Conservation (phyloP, 1,140 invertebrate genomes). For the Mya arenaria region DNA sequence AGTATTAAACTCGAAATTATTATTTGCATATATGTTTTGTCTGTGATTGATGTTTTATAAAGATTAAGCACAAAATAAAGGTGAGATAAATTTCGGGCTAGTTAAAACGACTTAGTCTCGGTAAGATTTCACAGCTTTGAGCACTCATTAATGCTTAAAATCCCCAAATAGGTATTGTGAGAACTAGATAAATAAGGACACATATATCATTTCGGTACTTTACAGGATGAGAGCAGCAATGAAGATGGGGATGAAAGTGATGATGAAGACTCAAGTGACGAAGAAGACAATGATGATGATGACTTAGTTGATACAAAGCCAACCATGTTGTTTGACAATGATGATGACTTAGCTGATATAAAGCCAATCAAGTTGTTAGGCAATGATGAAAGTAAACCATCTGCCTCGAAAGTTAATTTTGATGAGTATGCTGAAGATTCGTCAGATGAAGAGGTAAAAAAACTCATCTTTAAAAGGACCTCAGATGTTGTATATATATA, state of each 20-base stretch:
- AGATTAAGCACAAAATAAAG: neutral
- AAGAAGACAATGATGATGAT: neutral
- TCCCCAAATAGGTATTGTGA: neutral
- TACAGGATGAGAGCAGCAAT: slow-evolving; percentile 47
- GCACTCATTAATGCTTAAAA: neutral
- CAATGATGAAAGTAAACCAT: slow-evolving; percentile 6
- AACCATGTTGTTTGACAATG: neutral
- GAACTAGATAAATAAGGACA: slow-evolving; percentile 6
- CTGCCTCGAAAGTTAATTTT: neutral
- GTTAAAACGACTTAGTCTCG: neutral
- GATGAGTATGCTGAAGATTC: slow-evolving; percentile 90
- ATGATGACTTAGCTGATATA: neutral
- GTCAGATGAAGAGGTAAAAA: slow-evolving; percentile 91
- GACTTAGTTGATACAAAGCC: neutral
- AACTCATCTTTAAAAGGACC: neutral
- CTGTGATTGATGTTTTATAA: too few relatives aligned
- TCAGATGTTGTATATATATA: neutral
- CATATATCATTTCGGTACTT: neutral
- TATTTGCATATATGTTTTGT: too few relatives aligned
- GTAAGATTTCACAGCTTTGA: neutral
- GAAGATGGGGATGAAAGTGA: slow-evolving; percentile 57
- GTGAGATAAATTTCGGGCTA: neutral
- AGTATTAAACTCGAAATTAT: neutral
- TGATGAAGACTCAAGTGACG: slow-evolving; percentile 10
- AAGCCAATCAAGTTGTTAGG: neutral